phyloP scores from a whole-genome alignment of 92 coral and sea anemone genomes.

The Zoanthus sansibaricus region DNA sequence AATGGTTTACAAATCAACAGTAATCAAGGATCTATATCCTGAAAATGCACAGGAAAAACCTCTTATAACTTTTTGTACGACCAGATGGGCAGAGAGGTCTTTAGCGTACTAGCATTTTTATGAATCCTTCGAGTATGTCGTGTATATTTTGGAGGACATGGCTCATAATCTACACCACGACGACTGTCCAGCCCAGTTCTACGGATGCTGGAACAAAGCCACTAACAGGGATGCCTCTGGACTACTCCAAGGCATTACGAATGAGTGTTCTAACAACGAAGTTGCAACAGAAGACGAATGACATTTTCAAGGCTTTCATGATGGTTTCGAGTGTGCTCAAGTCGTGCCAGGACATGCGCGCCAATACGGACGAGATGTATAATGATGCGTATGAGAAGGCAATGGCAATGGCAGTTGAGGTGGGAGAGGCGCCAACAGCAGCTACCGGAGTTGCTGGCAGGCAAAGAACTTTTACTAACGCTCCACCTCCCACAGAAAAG shows the following conservation, averaged over 20 bases:
- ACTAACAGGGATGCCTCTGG: slow-evolving; percentile 46
- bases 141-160: slow-evolving; percentile 52
- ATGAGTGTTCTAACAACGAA: neutral
- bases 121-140: slow-evolving; percentile 37
- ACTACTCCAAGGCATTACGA: slow-evolving; percentile 41
- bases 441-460: too few species aligned
- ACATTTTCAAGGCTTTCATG: too few species aligned
- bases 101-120: slow-evolving; percentile 49
- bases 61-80: slow-evolving; percentile 42
- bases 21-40: slow-evolving; percentile 56
- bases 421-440: too few species aligned
- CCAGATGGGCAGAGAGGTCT: slow-evolving; percentile 36
- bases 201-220: slow-evolving; percentile 47
- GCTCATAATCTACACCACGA: slow-evolving; percentile 60
- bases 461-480: too few species aligned
- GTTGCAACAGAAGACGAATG: too few species aligned
- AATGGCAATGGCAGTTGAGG: too few species aligned
- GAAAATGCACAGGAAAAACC: slow-evolving; percentile 55
- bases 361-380: too few species aligned
- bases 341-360: too few species aligned
- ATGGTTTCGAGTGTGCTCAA: too few species aligned
- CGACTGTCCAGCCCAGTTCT: slow-evolving; percentile 62
- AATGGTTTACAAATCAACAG: slow-evolving; percentile 45
- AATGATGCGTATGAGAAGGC: too few species aligned
- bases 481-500: too few species aligned